A percentile compares a stretch with the other conserved stretches of the same genome.
Evolutionary conservation across 2,888 invertebrate genomes (phyloP).

Genomic region (Punctoribates punctum): DNA sequence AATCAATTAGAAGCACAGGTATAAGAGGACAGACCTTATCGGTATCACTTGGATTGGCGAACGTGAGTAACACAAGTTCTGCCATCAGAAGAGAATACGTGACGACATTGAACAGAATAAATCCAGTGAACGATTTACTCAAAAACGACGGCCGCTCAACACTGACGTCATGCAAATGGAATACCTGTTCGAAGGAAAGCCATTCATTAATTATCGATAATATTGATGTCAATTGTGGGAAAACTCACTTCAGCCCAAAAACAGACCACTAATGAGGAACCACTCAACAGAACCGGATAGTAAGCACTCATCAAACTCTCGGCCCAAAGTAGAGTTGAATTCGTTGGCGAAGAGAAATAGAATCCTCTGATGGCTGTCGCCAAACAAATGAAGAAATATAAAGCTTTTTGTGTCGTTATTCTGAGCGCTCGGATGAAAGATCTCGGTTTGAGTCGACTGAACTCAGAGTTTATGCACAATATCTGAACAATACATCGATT

Average conservation of each 20-base stretch:
- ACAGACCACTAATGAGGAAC: conserved; percentile 83
- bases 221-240: neutral
- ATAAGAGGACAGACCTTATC: conserved; percentile 40
- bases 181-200: conserved; percentile 65
- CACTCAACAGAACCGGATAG: conserved; percentile 81
- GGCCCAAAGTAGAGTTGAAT: conserved; percentile 68
- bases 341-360: conserved; percentile 83
- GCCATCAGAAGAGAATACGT: conserved; percentile 78
- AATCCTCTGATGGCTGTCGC: conserved; percentile 80
- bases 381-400: conserved; percentile 80
- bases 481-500: conserved; percentile 45
- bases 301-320: conserved; percentile 80
- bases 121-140: conserved; percentile 84
- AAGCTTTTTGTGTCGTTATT: conserved; percentile 81
- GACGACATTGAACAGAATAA: conserved; percentile 81
- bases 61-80: conserved; percentile 55
- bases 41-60: conserved; percentile 46
- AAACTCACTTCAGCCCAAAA: conserved; percentile 85
- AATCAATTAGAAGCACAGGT: neutral
- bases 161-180: conserved; percentile 78
- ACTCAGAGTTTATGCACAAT: conserved; percentile 50
- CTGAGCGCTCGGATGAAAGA: conserved; percentile 75
- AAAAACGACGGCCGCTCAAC: conserved; percentile 85
- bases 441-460: conserved; percentile 73
- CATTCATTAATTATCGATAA: conserved; percentile 8